These are phyloP conservation scores for Micromys minutus DNA, from an alignment of 2,113 vertebrate genomes.

Conservation along the genomic window DNA sequence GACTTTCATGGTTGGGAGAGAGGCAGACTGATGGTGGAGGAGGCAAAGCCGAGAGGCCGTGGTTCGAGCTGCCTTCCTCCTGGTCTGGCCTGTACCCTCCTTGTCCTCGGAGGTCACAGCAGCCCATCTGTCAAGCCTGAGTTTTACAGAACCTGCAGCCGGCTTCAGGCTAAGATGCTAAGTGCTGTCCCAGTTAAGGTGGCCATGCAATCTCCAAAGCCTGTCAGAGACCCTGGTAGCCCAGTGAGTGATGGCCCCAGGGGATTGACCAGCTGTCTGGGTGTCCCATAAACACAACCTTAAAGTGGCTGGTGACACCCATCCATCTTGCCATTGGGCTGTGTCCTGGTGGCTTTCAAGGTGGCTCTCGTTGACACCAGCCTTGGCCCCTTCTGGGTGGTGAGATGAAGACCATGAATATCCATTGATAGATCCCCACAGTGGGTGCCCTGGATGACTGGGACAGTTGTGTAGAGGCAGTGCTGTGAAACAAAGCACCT, in stretches of 20 bases:
- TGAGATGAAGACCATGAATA: background rate
- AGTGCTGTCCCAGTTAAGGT: conserved; percentile 40
- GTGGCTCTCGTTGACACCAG: background rate
- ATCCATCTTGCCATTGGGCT: conserved; percentile 64
- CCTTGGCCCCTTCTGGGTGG: conserved; percentile 57
- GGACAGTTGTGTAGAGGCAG: no score
- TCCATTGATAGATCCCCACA: background rate
- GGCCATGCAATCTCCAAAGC: background rate
- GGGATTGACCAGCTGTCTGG: conserved; percentile 72
- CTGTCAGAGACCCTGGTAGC: conserved; percentile 72
- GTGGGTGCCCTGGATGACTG: background rate
- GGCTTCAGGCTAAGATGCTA: conserved; percentile 37
- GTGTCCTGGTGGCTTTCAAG: background rate
- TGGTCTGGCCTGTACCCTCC: background rate
- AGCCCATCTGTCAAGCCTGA: conserved; percentile 46
- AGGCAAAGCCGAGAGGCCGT: background rate
- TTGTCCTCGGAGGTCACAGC: background rate
- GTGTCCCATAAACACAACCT: conserved; percentile 70
- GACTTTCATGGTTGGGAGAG: no score
- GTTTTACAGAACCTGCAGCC: background rate
- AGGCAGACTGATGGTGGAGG: fast-evolving
- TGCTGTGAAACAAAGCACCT: background rate
- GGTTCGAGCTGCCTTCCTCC: background rate
- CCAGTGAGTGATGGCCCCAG: conserved; percentile 58
- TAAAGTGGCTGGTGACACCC: conserved; percentile 22